Evolutionary conservation across 92 coral and sea anemone genomes (phyloP).

Genomic region (Ricordea florida): DNA sequence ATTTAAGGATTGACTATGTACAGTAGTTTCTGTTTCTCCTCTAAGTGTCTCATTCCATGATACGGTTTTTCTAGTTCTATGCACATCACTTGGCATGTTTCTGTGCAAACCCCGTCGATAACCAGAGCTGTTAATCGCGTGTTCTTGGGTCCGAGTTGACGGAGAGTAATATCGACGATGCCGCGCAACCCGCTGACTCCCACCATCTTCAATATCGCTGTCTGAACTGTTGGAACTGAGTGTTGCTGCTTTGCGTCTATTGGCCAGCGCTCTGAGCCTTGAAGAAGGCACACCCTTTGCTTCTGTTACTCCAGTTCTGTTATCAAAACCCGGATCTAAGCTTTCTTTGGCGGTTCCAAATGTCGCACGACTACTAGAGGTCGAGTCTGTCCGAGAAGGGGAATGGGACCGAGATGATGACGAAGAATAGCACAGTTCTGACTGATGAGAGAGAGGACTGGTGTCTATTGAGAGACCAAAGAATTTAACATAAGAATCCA

Average conservation of each 20-base stretch:
- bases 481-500: no score
- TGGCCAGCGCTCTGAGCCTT: not conserved
- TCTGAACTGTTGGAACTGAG: conserved; percentile 63
- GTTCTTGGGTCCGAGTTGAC: conserved; percentile 9
- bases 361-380: conserved; percentile 47
- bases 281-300: not conserved
- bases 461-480: not conserved
- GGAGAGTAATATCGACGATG: not conserved
- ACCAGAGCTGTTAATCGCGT: not conserved
- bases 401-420: conserved; percentile 74
- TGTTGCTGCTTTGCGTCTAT: conserved; percentile 23
- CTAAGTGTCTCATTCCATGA: conserved; percentile 46
- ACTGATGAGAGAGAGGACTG: not conserved
- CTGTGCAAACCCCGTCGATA: not conserved
- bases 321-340: not conserved
- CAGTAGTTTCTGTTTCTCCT: not conserved
- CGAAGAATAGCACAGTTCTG: conserved; percentile 24
- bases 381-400: conserved; percentile 57
- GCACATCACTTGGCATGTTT: not conserved
- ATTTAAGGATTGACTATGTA: not conserved
- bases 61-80: conserved; percentile 7
- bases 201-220: conserved; percentile 31
- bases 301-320: not conserved
- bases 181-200: conserved; percentile 22
- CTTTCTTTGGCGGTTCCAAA: conserved; percentile 1